Evolutionary conservation across 2,797 vertebrate species (phyloP).

Genomic region (Anableps anableps): DNA sequence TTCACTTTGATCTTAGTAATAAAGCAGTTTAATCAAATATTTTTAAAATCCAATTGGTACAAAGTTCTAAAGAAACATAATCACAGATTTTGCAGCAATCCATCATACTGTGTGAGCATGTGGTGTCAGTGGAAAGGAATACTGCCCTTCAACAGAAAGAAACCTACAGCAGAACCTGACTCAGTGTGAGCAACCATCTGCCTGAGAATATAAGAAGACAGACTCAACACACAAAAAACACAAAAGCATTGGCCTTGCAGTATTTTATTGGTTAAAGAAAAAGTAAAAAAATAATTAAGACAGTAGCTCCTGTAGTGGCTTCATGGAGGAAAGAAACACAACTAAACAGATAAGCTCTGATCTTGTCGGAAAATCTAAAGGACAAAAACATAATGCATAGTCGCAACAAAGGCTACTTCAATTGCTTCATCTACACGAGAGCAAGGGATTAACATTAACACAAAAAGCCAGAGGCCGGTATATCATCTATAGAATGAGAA

Average conservation of each 20-base stretch:
- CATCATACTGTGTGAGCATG: neutral
- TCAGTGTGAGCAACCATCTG: neutral
- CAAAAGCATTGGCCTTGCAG: neutral
- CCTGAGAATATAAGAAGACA: neutral
- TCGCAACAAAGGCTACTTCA: neutral
- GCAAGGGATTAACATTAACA: neutral
- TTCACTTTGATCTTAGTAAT: neutral
- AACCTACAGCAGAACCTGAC: neutral
- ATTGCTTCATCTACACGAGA: neutral
- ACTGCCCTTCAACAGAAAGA: neutral
- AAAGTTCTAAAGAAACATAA: neutral
- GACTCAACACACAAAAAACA: neutral
- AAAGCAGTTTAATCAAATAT: neutral
- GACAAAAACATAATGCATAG: neutral
- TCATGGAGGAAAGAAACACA: neutral
- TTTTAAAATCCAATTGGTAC: neutral
- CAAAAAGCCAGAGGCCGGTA: neutral
- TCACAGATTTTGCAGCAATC: neutral
- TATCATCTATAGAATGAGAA: neutral
- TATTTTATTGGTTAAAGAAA: neutral
- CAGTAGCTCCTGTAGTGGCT: neutral
- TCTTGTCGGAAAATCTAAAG: neutral
- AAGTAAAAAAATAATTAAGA: neutral
- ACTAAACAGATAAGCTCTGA: neutral
- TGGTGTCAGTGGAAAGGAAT: neutral